A percentile compares a stretch with the other conserved stretches of the same genome.
phyloP scores from a whole-genome alignment of 2,113 vertebrate species.

The Cololabis saira region DNA sequence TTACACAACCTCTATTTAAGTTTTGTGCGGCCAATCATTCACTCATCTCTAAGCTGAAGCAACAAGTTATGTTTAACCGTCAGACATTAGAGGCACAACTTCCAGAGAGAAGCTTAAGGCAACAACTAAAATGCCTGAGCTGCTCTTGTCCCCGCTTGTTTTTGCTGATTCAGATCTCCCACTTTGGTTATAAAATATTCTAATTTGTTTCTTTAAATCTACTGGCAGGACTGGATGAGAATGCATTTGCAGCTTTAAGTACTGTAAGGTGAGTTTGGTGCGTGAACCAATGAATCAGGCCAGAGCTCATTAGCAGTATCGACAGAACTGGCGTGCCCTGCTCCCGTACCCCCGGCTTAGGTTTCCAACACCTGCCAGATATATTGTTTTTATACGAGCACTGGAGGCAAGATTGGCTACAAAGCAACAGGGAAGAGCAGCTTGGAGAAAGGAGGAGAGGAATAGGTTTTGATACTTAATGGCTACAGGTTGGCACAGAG shows the following conservation, averaged over 20 bases:
- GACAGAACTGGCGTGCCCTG: neutral
- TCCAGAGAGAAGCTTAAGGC: neutral
- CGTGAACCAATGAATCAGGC: constrained; percentile 15
- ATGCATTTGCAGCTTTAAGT: neutral
- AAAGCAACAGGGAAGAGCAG: constrained; percentile 21
- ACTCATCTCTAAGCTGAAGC: neutral
- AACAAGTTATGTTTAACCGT: neutral
- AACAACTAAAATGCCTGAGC: constrained; percentile 39
- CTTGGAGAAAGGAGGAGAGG: constrained; percentile 28
- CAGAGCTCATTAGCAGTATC: constrained; percentile 26
- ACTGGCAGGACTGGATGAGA: constrained; percentile 8
- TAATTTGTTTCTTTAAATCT: no score
- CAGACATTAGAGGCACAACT: neutral
- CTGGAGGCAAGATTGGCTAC: constrained; percentile 46
- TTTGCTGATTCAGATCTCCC: no score
- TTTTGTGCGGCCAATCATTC: neutral
- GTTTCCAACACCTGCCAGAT: constrained; percentile 73
- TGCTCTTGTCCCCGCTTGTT: constrained; percentile 33
- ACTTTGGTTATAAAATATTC: no score
- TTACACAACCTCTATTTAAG: neutral
- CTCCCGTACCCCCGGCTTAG: constrained; percentile 42
- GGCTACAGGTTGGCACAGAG: no score
- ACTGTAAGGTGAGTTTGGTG: constrained; percentile 2
- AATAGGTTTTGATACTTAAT: neutral
- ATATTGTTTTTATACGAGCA: constrained; percentile 54